These are phyloP conservation scores for Numenius phaeopus DNA, from an alignment of 2,797 vertebrate genomes.

Conservation along the genomic window DNA sequence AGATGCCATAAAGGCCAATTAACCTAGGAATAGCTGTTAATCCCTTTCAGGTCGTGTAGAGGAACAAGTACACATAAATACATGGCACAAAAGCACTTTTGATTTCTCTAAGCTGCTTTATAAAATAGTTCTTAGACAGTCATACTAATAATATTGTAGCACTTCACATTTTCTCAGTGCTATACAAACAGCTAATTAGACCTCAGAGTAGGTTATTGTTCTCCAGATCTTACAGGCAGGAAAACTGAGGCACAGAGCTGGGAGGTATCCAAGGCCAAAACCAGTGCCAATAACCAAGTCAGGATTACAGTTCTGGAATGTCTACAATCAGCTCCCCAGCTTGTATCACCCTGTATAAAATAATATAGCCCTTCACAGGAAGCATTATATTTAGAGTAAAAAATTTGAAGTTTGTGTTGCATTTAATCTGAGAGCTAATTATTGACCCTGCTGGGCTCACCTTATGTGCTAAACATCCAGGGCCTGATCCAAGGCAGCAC, in stretches of 20 bases:
- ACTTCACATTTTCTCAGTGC: not conserved
- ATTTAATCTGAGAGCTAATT: not conserved
- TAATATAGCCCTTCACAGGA: not conserved
- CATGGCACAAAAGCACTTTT: not conserved
- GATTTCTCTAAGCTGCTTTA: conserved; percentile 16
- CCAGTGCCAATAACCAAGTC: not conserved
- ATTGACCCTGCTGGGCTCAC: not conserved
- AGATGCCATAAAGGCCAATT: conserved; percentile 6
- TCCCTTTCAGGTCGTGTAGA: not conserved
- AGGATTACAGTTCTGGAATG: not conserved
- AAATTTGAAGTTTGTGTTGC: not conserved
- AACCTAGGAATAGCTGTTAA: conserved; percentile 12
- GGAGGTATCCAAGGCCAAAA: not conserved
- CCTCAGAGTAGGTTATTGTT: not conserved
- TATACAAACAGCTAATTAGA: not conserved
- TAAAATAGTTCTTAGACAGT: not conserved
- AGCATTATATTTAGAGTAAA: fast-evolving
- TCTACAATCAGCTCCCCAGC: not conserved
- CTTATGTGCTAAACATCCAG: not conserved
- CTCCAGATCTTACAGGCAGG: not conserved
- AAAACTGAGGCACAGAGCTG: not conserved
- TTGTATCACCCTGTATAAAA: not conserved
- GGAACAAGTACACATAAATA: not conserved
- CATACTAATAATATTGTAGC: not conserved
- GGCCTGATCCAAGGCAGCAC: not conserved